Evolutionary conservation across 2,113 vertebrate species (phyloP), one percentile per base, ranked within the genome.

Genomic region (Ammospiza caudacuta): DNA sequence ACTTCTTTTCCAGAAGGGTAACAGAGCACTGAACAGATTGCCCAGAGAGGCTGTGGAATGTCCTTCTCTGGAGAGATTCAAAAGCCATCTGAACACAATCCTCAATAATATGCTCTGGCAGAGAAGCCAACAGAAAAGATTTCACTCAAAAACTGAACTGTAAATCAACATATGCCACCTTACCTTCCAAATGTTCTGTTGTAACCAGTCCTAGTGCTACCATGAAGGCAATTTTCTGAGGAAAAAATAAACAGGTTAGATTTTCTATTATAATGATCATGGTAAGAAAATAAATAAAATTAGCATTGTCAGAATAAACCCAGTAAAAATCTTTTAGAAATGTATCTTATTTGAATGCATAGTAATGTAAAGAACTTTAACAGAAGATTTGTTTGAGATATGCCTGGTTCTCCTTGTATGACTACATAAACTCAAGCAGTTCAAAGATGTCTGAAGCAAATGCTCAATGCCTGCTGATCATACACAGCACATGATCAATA

Each of bases 151-250:
- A 94, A n/a, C 46, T 41, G 76, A 78, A 39, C 52, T 43, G 37
- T 27, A 55, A 77, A 95, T 18, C 47, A 92, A 74, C 21, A 77
- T 19, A 54, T 55, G 47, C 20, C 55, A 28, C 44, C 98, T 98
- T 97, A 99, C 99, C 99, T 98, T 99, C 99, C 97, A 99, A 94
- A 66, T 99, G 99, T 41, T 99, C 99, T 5, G 99, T 99, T 35
- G 99, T 99, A 78, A 99, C 99, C 92, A 99, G 98, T 96, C 99
- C 99, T 18, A 99, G 98, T 3, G 99, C 98, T 25, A 99, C 99
- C 99, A 99, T 99, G 98, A 99, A 99, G 98, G 99, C 98, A 57
- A 99, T 98, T 99, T 99, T 99, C 99, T 99, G 96, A 73, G 88
- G 84, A 91, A 91, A 87, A 96, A 95, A 74, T 31, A 92, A 83